Percentiles rank a stretch among this genome's conserved stretches.
phyloP scores from a whole-genome alignment of 2,113 vertebrate genomes.

The Myrmophylax atrothorax region DNA sequence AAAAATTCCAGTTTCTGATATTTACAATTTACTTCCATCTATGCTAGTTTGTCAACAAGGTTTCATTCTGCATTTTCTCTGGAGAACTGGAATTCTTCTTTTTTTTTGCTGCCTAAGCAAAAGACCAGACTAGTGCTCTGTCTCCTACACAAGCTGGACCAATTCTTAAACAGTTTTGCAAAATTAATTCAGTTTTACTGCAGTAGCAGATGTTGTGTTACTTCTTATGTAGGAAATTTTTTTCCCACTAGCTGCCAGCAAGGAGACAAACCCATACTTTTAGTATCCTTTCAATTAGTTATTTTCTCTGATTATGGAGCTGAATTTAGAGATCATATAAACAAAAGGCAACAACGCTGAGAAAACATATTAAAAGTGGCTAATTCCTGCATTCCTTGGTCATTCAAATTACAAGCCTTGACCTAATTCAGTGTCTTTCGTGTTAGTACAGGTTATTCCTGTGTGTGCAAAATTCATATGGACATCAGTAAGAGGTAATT shows the following conservation, averaged over 20 bases:
- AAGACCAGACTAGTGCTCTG: neutral
- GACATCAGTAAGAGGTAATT: neutral
- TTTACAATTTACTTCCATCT: neutral
- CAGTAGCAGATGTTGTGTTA: neutral
- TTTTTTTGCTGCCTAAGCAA: neutral
- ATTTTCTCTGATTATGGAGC: neutral
- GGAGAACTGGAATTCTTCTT: neutral
- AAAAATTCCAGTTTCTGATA: neutral
- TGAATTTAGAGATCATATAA: neutral
- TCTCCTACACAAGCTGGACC: neutral
- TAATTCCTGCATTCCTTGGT: neutral
- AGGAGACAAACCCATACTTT: neutral
- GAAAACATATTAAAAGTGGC: neutral
- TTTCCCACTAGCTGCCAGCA: neutral
- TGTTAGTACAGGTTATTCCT: neutral
- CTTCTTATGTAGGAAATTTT: neutral
- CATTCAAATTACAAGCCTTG: neutral
- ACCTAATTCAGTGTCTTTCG: neutral
- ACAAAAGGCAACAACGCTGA: neutral
- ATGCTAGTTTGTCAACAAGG: neutral
- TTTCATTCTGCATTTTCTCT: neutral
- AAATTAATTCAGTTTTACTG: neutral
- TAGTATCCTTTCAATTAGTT: neutral
- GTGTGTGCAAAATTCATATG: accelerated
- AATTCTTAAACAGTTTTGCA: neutral